These are phyloP conservation scores for Hoplostethus mediterraneus DNA, from an alignment of 2,797 vertebrate species.

Conservation along the genomic window DNA sequence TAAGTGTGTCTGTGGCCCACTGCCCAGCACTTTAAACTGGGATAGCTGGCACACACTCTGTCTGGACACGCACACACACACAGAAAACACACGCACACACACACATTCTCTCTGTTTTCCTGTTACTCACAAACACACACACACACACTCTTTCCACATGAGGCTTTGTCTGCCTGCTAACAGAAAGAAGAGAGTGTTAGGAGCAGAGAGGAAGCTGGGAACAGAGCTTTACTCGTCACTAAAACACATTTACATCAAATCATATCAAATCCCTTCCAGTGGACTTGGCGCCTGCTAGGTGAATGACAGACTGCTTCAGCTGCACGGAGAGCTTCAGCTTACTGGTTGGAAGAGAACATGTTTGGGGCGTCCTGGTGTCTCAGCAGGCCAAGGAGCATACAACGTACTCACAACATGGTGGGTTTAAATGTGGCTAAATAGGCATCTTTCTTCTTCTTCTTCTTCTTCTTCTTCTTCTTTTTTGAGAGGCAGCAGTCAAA, in stretches of 20 bases:
- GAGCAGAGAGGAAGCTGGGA: slow-evolving; percentile 30
- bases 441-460: too few species aligned
- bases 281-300: slow-evolving; percentile 7
- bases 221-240: slow-evolving; percentile 4
- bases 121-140: slow-evolving; percentile 23
- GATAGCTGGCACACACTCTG: slow-evolving; percentile 36
- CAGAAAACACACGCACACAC: slow-evolving; percentile 10
- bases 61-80: slow-evolving; percentile 10
- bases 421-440: slow-evolving; percentile 19
- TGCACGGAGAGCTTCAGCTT: too few species aligned
- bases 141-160: slow-evolving; percentile 43
- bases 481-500: too few species aligned
- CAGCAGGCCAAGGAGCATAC: slow-evolving; percentile 12
- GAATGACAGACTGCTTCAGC: slow-evolving; percentile 16
- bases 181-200: background rate
- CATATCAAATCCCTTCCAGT: slow-evolving; percentile 19
- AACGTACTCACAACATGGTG: background rate
- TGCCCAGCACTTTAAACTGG: slow-evolving; percentile 62
- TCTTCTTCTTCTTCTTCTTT: too few species aligned
- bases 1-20: slow-evolving; percentile 66
- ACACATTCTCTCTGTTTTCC: background rate
- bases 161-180: slow-evolving; percentile 39
- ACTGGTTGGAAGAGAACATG: background rate
- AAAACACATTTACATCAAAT: slow-evolving; percentile 50
- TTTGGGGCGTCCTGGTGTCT: slow-evolving; percentile 13